phyloP scores from a whole-genome alignment of 2,113 vertebrate genomes.

The Ciconia boyciana region DNA sequence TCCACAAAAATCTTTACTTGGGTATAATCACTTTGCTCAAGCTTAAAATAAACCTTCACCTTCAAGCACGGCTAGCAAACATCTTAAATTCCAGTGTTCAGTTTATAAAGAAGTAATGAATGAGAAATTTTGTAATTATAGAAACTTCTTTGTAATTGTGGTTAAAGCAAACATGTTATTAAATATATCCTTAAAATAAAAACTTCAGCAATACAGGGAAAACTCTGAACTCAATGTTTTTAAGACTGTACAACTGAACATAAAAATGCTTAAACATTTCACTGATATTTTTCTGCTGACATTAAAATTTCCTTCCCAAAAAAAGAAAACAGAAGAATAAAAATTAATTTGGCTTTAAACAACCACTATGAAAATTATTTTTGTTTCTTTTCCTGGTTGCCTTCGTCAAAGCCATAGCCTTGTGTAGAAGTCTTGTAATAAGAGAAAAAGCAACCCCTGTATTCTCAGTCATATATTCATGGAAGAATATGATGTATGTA shows the following conservation, averaged over 20 bases:
- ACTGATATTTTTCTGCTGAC: background rate
- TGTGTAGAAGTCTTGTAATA: background rate
- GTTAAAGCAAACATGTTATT: background rate
- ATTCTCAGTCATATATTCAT: background rate
- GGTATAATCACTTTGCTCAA: background rate
- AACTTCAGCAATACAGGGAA: background rate
- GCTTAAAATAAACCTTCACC: background rate
- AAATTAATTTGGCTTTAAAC: background rate
- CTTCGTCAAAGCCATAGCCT: background rate
- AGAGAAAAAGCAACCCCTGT: background rate
- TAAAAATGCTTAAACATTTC: background rate
- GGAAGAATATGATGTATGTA: background rate
- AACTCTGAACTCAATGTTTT: background rate
- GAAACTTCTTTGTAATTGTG: background rate
- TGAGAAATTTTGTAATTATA: slow-evolving; percentile 13
- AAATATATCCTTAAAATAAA: background rate
- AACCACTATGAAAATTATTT: background rate
- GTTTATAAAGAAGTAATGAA: background rate
- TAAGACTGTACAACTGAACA: background rate
- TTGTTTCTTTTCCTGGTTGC: background rate
- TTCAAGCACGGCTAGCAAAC: background rate
- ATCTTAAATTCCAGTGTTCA: background rate
- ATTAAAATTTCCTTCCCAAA: background rate
- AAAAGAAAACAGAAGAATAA: background rate
- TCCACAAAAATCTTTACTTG: background rate